Evolutionary conservation across 2,888 invertebrate genomes (phyloP).

Genomic region (Iphiclides podalirius): DNA sequence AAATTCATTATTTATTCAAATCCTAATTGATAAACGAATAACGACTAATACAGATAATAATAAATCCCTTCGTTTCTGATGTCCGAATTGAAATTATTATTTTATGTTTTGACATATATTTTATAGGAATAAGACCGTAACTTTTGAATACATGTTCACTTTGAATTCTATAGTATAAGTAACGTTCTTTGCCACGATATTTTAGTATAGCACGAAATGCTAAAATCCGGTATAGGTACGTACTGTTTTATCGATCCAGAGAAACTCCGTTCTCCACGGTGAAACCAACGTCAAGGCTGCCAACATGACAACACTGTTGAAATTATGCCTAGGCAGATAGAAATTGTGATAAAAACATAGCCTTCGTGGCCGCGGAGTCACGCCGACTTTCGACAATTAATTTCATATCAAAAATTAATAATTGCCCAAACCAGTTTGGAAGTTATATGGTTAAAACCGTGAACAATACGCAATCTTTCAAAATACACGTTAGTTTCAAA

Average conservation of each 20-base stretch:
- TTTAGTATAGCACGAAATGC: neutral
- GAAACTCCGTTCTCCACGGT: conserved; percentile 36
- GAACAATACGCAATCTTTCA: neutral
- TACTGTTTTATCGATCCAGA: conserved; percentile 19
- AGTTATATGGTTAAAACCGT: neutral
- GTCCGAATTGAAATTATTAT: too few relatives aligned
- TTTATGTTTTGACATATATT: too few relatives aligned
- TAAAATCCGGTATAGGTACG: neutral
- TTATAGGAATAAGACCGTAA: too few relatives aligned
- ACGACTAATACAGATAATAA: too few relatives aligned
- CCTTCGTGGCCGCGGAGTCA: conserved; percentile 27
- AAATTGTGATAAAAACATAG: conserved; percentile 40
- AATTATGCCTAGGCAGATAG: conserved; percentile 34
- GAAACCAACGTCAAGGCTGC: conserved; percentile 43
- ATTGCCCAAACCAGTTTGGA: conserved; percentile 6
- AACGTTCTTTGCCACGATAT: too few relatives aligned
- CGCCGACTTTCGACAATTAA: conserved; percentile 5
- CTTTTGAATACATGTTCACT: too few relatives aligned
- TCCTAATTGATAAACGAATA: too few relatives aligned
- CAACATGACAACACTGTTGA: conserved; percentile 42
- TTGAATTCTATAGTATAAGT: too few relatives aligned
- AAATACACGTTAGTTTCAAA: neutral
- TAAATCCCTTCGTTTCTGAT: too few relatives aligned
- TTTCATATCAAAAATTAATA: conserved; percentile 9
- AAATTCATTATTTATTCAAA: too few relatives aligned